These are phyloP conservation scores for Salpingus planirostris DNA, from an alignment of 2,888 invertebrate genomes.

Conservation along the genomic window DNA sequence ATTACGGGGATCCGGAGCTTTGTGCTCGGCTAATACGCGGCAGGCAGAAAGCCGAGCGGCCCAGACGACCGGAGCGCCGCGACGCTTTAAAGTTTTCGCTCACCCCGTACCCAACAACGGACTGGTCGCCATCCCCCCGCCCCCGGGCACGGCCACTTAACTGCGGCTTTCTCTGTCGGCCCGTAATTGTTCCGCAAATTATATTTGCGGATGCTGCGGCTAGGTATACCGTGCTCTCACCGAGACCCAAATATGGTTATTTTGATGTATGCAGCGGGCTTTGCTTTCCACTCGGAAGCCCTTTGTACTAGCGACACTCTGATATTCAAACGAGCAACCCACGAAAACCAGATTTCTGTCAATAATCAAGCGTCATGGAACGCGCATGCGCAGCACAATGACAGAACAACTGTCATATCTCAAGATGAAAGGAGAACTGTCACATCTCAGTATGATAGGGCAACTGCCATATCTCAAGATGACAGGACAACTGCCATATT, in stretches of 20 bases:
- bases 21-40: constrained; percentile 40
- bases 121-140: constrained; percentile 27
- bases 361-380: no score
- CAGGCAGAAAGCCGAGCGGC: constrained; percentile 37
- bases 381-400: no score
- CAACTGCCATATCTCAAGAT: no score
- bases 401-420: no score
- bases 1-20: constrained; percentile 41
- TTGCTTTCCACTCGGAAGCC: constrained; percentile 19
- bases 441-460: no score
- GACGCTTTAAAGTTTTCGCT: constrained; percentile 23
- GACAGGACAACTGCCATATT: no score
- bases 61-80: constrained; percentile 20
- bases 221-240: no score
- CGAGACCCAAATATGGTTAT: constrained; percentile 38
- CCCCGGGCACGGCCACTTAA: constrained; percentile 36
- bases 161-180: constrained; percentile 39
- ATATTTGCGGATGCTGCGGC: constrained; percentile 38
- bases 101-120: constrained; percentile 15
- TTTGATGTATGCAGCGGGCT: constrained; percentile 31
- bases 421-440: constrained; percentile 11
- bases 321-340: no score
- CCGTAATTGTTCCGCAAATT: constrained; percentile 43
- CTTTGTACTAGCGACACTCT: constrained; percentile 13
- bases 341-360: no score